phyloP scores from a whole-genome alignment of 2,797 vertebrate species.

The Ctenopoma multispine region DNA sequence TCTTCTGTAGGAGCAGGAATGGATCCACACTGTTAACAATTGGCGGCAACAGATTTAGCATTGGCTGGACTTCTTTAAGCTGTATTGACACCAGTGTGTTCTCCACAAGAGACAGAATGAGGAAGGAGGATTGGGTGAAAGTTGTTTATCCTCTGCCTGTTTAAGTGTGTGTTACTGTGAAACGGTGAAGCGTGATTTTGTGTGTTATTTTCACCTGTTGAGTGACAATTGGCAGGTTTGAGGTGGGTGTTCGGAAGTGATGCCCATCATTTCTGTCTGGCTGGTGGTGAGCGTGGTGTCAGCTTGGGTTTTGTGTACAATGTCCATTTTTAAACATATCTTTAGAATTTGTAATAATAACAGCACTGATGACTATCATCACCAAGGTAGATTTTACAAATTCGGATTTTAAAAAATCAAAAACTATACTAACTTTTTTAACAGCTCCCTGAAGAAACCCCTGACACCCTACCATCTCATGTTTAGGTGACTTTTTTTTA shows the following conservation, averaged over 20 bases:
- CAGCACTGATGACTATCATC: no score
- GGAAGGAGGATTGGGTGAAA: slow-evolving; percentile 24
- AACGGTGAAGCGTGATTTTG: slow-evolving; percentile 26
- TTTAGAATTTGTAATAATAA: no score
- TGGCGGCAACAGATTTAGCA: slow-evolving; percentile 55
- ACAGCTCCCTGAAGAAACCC: no score
- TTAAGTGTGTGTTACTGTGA: slow-evolving; percentile 27
- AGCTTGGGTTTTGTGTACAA: no score
- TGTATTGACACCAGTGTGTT: slow-evolving; percentile 53
- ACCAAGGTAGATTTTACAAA: no score
- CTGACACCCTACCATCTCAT: no score
- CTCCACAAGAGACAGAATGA: slow-evolving; percentile 38
- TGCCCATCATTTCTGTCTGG: slow-evolving; percentile 45
- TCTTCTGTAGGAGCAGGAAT: slow-evolving; percentile 45
- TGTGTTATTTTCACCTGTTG: slow-evolving; percentile 49
- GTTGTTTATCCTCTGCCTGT: slow-evolving; percentile 43
- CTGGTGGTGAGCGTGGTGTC: not conserved
- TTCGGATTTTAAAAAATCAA: no score
- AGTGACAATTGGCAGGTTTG: slow-evolving; percentile 62
- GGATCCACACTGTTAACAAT: slow-evolving; percentile 68
- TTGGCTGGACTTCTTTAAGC: slow-evolving; percentile 67
- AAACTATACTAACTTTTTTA: no score
- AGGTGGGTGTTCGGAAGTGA: slow-evolving; percentile 41
- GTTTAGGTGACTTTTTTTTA: no score
- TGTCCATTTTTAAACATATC: no score